Conservation (phyloP, 2,888 invertebrate genomes). For the Gymnoscelis rufifasciata region DNA sequence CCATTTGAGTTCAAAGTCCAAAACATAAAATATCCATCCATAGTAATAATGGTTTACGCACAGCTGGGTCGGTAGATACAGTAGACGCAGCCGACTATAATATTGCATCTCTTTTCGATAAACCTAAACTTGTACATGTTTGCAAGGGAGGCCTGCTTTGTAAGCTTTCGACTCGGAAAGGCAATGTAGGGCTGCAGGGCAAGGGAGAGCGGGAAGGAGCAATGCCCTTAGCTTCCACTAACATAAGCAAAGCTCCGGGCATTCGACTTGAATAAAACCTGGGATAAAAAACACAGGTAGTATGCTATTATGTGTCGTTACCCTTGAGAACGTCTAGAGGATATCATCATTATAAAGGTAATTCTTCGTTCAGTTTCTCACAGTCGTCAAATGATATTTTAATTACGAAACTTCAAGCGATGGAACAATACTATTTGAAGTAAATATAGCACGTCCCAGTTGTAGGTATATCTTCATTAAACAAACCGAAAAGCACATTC, state of each 20-base stretch:
- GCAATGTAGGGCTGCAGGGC: slow-evolving; percentile 76
- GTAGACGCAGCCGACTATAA: slow-evolving; percentile 52
- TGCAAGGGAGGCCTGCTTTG: slow-evolving; percentile 56
- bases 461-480: slow-evolving; percentile 10
- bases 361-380: slow-evolving; percentile 19
- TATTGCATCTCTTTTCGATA: slow-evolving; percentile 70
- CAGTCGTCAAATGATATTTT: slow-evolving; percentile 3
- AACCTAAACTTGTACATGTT: slow-evolving; percentile 46
- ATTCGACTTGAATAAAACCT: slow-evolving; percentile 64
- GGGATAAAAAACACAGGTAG: slow-evolving; percentile 75
- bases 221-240: slow-evolving; percentile 71
- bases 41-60: slow-evolving; percentile 60
- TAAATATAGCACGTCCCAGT: slow-evolving; percentile 23
- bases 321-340: slow-evolving; percentile 73
- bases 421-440: slow-evolving; percentile 10
- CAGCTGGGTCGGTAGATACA: slow-evolving; percentile 63
- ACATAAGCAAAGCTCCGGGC: slow-evolving; percentile 61
- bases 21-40: slow-evolving; percentile 59
- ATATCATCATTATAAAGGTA: slow-evolving; percentile 37
- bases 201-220: slow-evolving; percentile 75
- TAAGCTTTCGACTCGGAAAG: slow-evolving; percentile 59
- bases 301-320: slow-evolving; percentile 65
- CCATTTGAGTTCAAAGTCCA: slow-evolving; percentile 76
- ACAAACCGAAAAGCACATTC: slow-evolving; percentile 19
- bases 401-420: slow-evolving; percentile 9